Base-by-base conservation (phyloP, 2,888 invertebrate species). In the Melipona beecheii region DNA sequence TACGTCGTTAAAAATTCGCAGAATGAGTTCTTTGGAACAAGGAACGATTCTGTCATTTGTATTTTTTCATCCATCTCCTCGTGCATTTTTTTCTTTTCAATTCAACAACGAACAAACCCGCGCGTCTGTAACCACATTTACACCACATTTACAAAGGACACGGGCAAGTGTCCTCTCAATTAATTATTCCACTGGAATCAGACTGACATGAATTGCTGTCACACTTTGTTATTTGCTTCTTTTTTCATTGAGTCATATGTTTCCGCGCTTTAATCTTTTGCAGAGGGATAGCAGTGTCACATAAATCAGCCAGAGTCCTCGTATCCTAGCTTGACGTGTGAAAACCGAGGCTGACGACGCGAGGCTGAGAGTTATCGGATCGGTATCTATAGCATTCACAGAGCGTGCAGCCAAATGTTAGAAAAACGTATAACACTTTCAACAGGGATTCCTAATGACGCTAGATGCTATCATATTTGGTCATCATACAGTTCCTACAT, bases 261-360 rank as follows among this genome's bases (percentile, higher is more conserved):
- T 81, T 78, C 50, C 70, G 65, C 50, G 58, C 50, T 83, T 83
- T 83, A 84, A 82, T 84, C 78, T 78, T 62, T 83, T 72, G 50
- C 69, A n/a, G 58, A 31, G 72, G 83, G 66, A 83, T 58, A 83
- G 76, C 66, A 60, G 71, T 72, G 73, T 84, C 85, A 36, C 79
- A 71, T 86, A 86, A 85, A 85, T 82, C 81, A 82, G 58, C 65
- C 60, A 65, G 68, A 69, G 79, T 81, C 74, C 80, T 75, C 75
- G 81, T 81, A 83, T 81, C 80, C 80, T 9, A 27, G 65, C 81
- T 69, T 78, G 77, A 77, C 77, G 78, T 62, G 64, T 58, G 77
- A 80, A 70, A 80, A 79, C 70, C 75, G 52, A 31, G 31, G 31
- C 31, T 31, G 31, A 58, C 56, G 56, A 70, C 75, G 75, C 15